Conservation (phyloP, 2,888 invertebrate genomes). For the Folsomia candida region DNA sequence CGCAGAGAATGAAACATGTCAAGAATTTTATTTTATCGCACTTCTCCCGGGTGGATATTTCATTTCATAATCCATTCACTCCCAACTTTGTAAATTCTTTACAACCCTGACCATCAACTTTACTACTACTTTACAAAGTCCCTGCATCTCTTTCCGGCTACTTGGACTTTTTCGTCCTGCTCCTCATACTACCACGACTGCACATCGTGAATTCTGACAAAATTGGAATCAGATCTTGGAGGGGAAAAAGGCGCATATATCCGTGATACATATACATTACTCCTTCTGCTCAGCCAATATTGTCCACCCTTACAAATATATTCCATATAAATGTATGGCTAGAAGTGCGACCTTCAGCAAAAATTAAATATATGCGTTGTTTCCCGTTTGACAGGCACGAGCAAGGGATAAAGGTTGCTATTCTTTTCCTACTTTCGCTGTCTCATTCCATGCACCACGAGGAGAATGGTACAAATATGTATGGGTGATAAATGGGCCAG, state of each 20-base stretch:
- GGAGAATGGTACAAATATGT: too few species aligned
- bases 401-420: too few species aligned
- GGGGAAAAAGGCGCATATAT: neutral
- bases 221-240: conserved; percentile 2
- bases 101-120: conserved; percentile 5
- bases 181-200: neutral
- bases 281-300: neutral
- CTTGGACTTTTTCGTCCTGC: neutral
- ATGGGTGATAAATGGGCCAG: too few species aligned
- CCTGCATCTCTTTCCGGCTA: neutral
- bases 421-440: too few species aligned
- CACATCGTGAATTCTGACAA: neutral
- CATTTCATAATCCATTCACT: conserved; percentile 3
- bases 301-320: neutral
- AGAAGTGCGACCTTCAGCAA: conserved; percentile 5
- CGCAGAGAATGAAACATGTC: neutral
- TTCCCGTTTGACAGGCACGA: too few species aligned
- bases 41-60: neutral
- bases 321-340: neutral
- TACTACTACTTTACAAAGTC: neutral
- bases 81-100: conserved; percentile 11
- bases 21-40: conserved; percentile 1
- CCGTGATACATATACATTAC: neutral
- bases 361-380: neutral
- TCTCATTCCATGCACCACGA: too few species aligned